Percentiles rank a stretch among this genome's conserved stretches.
Evolutionary conservation across 2,113 vertebrate species (phyloP).

Genomic region (Tetrao urogallus): DNA sequence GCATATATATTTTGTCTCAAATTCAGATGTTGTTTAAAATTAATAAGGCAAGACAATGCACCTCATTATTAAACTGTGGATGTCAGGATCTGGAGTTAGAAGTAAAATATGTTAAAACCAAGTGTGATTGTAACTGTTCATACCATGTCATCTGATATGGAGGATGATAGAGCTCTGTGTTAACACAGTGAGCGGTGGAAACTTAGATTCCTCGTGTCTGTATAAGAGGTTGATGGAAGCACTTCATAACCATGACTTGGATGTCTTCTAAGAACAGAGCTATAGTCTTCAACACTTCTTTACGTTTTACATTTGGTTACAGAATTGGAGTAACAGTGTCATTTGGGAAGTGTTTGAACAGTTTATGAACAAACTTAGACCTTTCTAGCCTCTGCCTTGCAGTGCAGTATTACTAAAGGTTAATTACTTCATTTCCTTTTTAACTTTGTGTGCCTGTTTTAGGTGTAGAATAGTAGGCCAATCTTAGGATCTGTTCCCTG

Average conservation of each 20-base stretch:
- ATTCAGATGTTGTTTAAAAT: background rate
- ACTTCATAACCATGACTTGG: background rate
- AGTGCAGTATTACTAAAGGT: background rate
- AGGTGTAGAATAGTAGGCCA: background rate
- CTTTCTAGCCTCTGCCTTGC: background rate
- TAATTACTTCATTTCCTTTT: background rate
- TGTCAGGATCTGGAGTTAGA: conserved; percentile 2
- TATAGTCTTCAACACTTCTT: background rate
- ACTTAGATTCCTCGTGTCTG: background rate
- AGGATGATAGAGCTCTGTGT: background rate
- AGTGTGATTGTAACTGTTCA: background rate
- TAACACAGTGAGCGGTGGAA: background rate
- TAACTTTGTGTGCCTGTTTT: background rate
- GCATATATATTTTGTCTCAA: background rate
- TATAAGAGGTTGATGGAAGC: background rate
- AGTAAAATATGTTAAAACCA: background rate
- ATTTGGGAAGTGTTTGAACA: background rate
- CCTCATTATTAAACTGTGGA: conserved; percentile 28
- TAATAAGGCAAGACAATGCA: background rate
- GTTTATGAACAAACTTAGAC: background rate
- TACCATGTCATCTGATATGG: background rate
- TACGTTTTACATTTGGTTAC: background rate
- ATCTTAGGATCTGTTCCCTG: background rate
- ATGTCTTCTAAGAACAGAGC: background rate
- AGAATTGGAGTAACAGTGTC: background rate